Conservation (phyloP, 2,113 vertebrate species). For the Chamaea fasciata region DNA sequence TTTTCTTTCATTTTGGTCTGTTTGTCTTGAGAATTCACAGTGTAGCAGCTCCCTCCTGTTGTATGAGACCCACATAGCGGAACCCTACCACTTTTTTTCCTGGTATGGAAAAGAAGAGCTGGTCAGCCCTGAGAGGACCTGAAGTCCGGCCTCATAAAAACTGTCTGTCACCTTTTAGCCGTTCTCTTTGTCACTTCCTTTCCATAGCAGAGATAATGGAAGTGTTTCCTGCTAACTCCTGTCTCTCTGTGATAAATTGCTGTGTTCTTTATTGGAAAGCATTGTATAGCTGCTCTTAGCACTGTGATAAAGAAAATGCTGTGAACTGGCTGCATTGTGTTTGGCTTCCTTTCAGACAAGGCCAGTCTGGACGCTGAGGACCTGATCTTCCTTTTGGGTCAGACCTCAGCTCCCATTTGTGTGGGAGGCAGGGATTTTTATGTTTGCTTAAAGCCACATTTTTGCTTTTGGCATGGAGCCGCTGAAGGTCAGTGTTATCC, state of each 20-base stretch:
- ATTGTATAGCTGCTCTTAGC: background rate
- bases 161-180: conserved; percentile 14
- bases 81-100: background rate
- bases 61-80: background rate
- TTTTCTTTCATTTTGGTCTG: background rate
- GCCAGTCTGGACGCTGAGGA: background rate
- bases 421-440: background rate
- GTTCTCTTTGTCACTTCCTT: background rate
- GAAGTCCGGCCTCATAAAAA: background rate
- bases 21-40: background rate
- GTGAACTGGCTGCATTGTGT: conserved; percentile 23
- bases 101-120: background rate
- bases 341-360: conserved; percentile 41
- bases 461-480: background rate
- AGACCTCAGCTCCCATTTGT: background rate
- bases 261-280: background rate
- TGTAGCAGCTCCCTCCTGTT: background rate
- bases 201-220: conserved; percentile 4
- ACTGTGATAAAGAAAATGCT: background rate
- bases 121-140: background rate
- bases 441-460: background rate
- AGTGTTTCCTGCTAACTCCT: conserved; percentile 32
- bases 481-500: background rate
- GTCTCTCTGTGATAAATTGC: conserved; percentile 29
- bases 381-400: background rate